Conservation (phyloP, 2,888 invertebrate species). For the Megastigmus dorsalis region DNA sequence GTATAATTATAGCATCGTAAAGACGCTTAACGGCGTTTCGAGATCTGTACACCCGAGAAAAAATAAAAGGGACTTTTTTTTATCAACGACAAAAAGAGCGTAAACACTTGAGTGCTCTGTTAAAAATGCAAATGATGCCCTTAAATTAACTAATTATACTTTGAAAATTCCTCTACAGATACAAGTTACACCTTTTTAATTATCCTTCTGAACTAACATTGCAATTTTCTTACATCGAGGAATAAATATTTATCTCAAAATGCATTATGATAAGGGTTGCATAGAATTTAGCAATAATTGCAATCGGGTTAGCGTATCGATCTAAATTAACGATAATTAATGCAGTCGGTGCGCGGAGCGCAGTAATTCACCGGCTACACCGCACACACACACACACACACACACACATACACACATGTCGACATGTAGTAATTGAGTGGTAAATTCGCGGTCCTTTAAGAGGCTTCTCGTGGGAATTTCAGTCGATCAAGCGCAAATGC, state of each 20-base stretch:
- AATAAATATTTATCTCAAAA: too few species aligned
- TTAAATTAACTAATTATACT: too few species aligned
- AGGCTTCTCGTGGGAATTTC: slow-evolving; percentile 39
- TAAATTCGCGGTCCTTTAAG: slow-evolving; percentile 45
- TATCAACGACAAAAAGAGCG: not conserved
- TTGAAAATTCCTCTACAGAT: too few species aligned
- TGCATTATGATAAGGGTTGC: too few species aligned
- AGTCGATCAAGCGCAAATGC: slow-evolving; percentile 43
- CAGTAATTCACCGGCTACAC: slow-evolving; percentile 13
- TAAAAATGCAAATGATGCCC: too few species aligned
- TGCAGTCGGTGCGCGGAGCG: not conserved
- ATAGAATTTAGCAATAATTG: too few species aligned
- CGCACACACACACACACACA: not conserved
- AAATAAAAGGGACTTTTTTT: not conserved
- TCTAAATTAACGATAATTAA: slow-evolving; percentile 9
- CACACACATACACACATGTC: not conserved
- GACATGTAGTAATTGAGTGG: slow-evolving; percentile 41
- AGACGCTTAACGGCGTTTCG: not conserved
- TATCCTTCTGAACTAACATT: too few species aligned
- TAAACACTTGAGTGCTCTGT: not conserved
- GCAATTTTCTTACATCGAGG: too few species aligned
- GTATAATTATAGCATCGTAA: slow-evolving; percentile 14
- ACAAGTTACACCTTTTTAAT: too few species aligned
- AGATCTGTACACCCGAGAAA: not conserved
- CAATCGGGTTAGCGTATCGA: not conserved